Conservation (phyloP, 2,797 vertebrate species). For the Enteromius treurensis region DNA sequence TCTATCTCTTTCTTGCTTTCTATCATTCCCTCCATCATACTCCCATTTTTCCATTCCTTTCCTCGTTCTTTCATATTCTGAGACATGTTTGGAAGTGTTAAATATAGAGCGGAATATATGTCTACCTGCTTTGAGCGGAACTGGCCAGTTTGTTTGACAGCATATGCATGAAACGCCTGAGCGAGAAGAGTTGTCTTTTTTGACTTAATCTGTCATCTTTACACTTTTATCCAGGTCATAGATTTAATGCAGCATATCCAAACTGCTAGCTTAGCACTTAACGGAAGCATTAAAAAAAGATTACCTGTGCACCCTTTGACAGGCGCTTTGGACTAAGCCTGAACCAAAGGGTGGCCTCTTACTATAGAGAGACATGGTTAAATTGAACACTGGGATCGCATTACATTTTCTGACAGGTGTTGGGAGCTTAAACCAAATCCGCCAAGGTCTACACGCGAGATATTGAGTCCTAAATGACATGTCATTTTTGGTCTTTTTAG, state of each 20-base stretch:
- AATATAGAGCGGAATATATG: constrained; percentile 46
- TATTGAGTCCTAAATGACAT: constrained; percentile 46
- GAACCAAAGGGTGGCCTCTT: constrained; percentile 30
- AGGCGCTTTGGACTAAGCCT: constrained; percentile 54
- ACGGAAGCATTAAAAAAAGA: constrained; percentile 52
- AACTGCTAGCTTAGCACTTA: constrained; percentile 62
- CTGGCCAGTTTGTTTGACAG: constrained; percentile 25
- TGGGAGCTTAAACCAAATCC: constrained; percentile 49
- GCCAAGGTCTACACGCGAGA: constrained; percentile 44
- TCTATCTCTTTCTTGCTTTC: constrained; percentile 45
- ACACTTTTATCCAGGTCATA: constrained; percentile 54
- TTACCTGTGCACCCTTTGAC: constrained; percentile 54
- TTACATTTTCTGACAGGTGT: constrained; percentile 54
- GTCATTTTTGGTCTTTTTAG: constrained; percentile 63
- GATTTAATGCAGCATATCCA: constrained; percentile 63
- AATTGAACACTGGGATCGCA: constrained; percentile 33
- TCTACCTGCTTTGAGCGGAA: constrained; percentile 47
- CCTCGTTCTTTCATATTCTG: constrained; percentile 26
- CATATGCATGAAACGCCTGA: constrained; percentile 6
- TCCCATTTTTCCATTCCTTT: constrained; percentile 40
- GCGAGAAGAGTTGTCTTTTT: constrained; percentile 47
- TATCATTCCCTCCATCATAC: constrained; percentile 24
- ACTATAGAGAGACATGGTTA: constrained; percentile 26
- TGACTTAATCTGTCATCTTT: constrained; percentile 57
- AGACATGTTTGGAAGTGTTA: constrained; percentile 34